phyloP scores from a whole-genome alignment of 2,888 invertebrate species.

The Cryptus armator region DNA sequence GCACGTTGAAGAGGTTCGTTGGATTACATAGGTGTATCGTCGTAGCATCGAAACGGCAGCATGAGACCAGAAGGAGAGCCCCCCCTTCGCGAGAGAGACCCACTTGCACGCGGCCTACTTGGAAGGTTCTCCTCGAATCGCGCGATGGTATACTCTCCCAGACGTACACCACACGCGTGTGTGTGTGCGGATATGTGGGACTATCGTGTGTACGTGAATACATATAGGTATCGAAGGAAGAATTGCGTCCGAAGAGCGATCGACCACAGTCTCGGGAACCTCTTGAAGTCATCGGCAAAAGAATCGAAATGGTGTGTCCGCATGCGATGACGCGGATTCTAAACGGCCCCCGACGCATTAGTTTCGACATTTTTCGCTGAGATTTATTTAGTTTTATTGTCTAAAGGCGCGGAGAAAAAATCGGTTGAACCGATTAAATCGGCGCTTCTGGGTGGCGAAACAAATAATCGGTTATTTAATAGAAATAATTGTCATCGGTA shows the following conservation, averaged over 20 bases:
- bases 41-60: conserved; percentile 49
- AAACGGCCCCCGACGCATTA: neutral
- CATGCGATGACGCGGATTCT: conserved; percentile 40
- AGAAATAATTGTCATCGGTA: too few species aligned
- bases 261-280: conserved; percentile 28
- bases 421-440: too few species aligned
- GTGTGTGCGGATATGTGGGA: neutral
- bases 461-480: too few species aligned
- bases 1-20: neutral
- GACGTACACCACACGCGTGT: neutral
- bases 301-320: conserved; percentile 24
- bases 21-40: conserved; percentile 6
- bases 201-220: neutral
- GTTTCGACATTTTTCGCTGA: neutral
- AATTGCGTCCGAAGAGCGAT: conserved; percentile 8
- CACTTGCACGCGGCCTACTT: conserved; percentile 80
- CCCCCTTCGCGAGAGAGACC: conserved; percentile 76
- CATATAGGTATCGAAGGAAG: neutral
- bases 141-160: conserved; percentile 55
- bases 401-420: too few species aligned
- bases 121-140: conserved; percentile 65
- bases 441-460: too few species aligned
- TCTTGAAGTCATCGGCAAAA: conserved; percentile 26
- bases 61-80: conserved; percentile 71
- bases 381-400: neutral